Conservation (phyloP, 1,140 invertebrate species). For the Argopecten irradians region DNA sequence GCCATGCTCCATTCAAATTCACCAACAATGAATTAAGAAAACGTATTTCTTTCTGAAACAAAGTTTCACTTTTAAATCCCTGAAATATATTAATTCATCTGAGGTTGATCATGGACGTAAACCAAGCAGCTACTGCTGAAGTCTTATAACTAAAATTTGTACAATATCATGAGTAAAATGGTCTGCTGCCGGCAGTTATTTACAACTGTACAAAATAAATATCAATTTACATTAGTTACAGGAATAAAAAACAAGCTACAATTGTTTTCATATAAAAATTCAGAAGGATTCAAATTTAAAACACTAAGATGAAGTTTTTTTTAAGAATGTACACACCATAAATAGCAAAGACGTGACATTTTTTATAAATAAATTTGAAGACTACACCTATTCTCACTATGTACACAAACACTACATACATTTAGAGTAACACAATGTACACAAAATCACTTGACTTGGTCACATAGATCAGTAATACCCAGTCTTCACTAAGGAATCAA, state of each 20-base stretch:
- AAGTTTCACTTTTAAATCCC: neutral
- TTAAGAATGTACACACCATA: conserved; percentile 18
- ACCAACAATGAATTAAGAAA: neutral
- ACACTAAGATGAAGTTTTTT: neutral
- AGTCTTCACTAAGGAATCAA: neutral
- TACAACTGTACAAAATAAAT: conserved; percentile 11
- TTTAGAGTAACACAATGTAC: neutral
- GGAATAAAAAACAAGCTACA: neutral
- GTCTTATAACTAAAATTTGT: neutral
- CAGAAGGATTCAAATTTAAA: neutral
- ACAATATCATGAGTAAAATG: neutral
- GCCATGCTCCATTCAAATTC: neutral
- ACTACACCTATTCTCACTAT: conserved; percentile 20
- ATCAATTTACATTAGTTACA: conserved; percentile 19
- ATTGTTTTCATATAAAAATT: neutral
- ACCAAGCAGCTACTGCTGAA: neutral
- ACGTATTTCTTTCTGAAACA: neutral
- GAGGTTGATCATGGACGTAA: neutral
- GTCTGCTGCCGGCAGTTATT: conserved; percentile 13
- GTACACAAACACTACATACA: neutral
- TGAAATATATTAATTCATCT: neutral
- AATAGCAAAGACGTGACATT: neutral
- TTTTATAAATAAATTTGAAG: neutral
- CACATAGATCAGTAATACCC: neutral
- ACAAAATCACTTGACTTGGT: neutral